These are phyloP conservation scores for Marcusenius ussheri DNA, from an alignment of 2,113 vertebrate genomes.

Conservation along the genomic window DNA sequence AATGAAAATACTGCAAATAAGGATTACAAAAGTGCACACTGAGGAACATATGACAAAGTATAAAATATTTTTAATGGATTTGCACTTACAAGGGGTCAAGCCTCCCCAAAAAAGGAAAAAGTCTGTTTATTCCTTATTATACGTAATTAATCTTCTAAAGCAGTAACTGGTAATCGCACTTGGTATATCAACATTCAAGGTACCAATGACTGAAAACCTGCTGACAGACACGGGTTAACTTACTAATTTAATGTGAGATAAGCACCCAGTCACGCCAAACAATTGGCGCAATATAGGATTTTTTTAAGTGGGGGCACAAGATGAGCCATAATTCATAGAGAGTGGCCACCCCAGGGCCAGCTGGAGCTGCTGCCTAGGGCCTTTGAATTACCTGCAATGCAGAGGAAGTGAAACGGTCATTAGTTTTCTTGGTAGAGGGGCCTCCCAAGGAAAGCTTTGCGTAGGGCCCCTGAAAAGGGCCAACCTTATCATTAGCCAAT, in stretches of 20 bases:
- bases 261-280: neutral
- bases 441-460: neutral
- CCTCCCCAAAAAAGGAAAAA: neutral
- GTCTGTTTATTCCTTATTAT: neutral
- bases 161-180: neutral
- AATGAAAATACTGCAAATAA: constrained; percentile 13
- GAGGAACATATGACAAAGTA: neutral
- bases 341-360: neutral
- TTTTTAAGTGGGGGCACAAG: neutral
- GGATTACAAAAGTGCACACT: neutral
- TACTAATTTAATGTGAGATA: neutral
- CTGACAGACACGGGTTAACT: neutral
- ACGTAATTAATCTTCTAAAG: constrained; percentile 2
- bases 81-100: neutral
- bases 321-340: neutral
- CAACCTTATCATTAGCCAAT: neutral
- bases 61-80: neutral
- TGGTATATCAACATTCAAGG: neutral
- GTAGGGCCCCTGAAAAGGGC: neutral
- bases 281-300: neutral
- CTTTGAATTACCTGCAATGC: neutral
- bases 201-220: neutral
- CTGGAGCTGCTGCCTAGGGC: neutral
- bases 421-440: neutral
- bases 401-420: neutral